These are phyloP conservation scores for Myxocyprinus asiaticus DNA, from an alignment of 2,113 vertebrate species.

Conservation along the genomic window DNA sequence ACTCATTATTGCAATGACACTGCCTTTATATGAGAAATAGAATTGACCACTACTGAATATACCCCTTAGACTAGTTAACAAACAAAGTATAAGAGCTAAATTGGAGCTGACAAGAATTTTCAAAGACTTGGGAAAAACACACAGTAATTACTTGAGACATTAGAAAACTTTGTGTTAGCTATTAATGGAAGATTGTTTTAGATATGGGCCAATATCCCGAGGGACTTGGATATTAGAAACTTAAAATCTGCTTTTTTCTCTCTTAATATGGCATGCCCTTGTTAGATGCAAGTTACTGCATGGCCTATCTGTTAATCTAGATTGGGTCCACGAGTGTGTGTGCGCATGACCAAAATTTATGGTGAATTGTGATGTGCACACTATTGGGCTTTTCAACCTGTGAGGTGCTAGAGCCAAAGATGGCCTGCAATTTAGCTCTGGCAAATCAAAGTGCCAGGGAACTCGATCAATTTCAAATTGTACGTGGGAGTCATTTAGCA, in stretches of 20 bases:
- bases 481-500: constrained; percentile 41
- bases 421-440: constrained; percentile 25
- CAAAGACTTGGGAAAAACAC: constrained; percentile 2
- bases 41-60: constrained; percentile 18
- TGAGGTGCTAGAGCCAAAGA: not conserved
- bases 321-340: not conserved
- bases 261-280: constrained; percentile 11
- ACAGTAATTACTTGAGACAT: too few relatives aligned
- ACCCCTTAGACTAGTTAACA: not conserved
- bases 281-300: constrained; percentile 10
- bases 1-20: constrained; percentile 32
- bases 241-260: not conserved
- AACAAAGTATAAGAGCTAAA: constrained; percentile 15
- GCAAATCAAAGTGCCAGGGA: constrained; percentile 38
- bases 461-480: constrained; percentile 50
- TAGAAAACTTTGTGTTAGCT: not conserved
- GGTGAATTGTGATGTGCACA: not conserved
- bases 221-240: not conserved
- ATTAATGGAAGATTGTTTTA: not conserved
- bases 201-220: not conserved
- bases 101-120: constrained; percentile 1
- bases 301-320: constrained; percentile 10
- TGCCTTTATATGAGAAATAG: not conserved
- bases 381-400: constrained; percentile 24
- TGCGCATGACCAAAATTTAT: not conserved